Base-by-base conservation (phyloP, 2,113 vertebrate genomes). In the Oreochromis niloticus region DNA sequence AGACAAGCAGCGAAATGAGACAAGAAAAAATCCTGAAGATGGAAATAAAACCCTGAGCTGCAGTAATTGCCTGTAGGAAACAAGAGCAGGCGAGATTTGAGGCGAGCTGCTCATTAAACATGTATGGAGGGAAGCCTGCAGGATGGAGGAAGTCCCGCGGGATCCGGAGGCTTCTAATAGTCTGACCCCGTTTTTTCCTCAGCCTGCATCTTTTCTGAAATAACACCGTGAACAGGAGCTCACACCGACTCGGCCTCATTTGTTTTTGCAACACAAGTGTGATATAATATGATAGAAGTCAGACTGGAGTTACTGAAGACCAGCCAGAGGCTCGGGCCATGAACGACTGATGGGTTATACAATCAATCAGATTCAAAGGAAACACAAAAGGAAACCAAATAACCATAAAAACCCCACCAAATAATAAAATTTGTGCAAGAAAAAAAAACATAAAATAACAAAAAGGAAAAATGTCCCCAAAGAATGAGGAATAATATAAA, bases 21-120 rank as follows among this genome's bases (percentile, higher is more conserved):
- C 6, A 4, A 19, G 3, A 5, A 39, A 16, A 63, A 68, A 73
- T 80, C 87, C 85, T 84, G 85, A 81, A 84, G 59, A 68, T 56
- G 34, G 30, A 50, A 57, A 63, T 24, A 66, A 39, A 46, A 52
- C 30, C 43, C 54, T 17, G 80, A 87, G 46, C 52, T 22, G 55
- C 46, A 80, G 78, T 85, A 66, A 81, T 83, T 50, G 81, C 71
- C 83, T 52, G 88, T 3, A 68, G 75, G 41, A 86, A 85, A 87
- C 30, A 13, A 24, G 83, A 87, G 84, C 84, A 54, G 85, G 81
- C 71, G 75, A 43, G n/a, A 63, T 68, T 41, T 46, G 27, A 54
- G 82, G n/a, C 71, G 61, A 86, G 80, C 84, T 24, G 79, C 87
- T 92, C 90, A 91, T 93, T 91, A 90, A 92, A 90, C 17, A 91